Evolutionary conservation across 2,113 vertebrate species (phyloP).

Genomic region (Thunnus maccoyii): DNA sequence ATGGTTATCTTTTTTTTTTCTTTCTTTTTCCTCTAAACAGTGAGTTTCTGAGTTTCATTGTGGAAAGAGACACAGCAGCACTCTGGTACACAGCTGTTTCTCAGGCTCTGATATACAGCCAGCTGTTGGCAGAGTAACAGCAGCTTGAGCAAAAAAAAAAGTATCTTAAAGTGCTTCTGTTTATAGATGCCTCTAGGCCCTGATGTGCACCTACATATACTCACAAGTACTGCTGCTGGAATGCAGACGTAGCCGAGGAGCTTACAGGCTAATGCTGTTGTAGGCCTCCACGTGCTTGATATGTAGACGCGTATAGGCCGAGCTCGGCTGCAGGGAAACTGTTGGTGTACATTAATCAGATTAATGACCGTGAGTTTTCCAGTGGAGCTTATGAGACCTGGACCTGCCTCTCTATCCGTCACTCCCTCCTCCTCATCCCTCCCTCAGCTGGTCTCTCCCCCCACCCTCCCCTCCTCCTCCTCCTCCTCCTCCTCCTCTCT

Average conservation of each 20-base stretch:
- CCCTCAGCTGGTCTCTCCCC: constrained; percentile 24
- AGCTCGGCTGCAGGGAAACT: constrained; percentile 47
- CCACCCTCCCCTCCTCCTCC: constrained; percentile 2
- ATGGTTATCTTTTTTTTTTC: constrained; percentile 18
- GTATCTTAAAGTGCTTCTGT: constrained; percentile 17
- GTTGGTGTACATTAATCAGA: constrained; percentile 82
- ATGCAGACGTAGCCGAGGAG: constrained; percentile 44
- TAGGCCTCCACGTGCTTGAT: constrained; percentile 10
- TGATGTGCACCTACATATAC: not conserved
- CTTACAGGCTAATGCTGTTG: constrained; percentile 17
- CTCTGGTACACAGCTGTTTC: constrained; percentile 23
- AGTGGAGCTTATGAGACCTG: constrained; percentile 77
- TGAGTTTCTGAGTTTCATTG: constrained; percentile 11
- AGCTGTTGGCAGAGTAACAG: constrained; percentile 34
- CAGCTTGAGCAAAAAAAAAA: not conserved
- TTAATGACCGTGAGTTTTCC: constrained; percentile 81
- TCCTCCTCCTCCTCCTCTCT: constrained; percentile 35
- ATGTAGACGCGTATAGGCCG: constrained; percentile 5
- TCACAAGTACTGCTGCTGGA: constrained; percentile 38
- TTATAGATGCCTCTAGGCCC: constrained; percentile 27
- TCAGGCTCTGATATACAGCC: constrained; percentile 3
- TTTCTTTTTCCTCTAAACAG: not conserved
- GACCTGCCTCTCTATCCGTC: constrained; percentile 64
- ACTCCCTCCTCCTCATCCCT: constrained; percentile 40
- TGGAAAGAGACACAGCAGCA: not conserved